Evolutionary conservation across 2,113 vertebrate genomes (phyloP).

Genomic region (Argyrosomus japonicus): DNA sequence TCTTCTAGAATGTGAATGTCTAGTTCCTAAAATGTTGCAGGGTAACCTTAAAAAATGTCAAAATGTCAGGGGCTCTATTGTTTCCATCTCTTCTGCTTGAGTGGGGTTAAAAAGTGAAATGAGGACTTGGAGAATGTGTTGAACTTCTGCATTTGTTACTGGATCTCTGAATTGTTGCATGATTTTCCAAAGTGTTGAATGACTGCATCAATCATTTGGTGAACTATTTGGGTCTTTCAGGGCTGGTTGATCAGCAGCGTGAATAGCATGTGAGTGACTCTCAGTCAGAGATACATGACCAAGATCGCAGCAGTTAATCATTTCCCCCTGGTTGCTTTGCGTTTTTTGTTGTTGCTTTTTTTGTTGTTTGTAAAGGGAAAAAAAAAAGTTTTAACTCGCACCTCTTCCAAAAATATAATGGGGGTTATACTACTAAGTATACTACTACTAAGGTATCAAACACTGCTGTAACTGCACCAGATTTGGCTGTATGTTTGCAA

Average conservation of each 20-base stretch:
- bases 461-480: background rate
- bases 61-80: background rate
- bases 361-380: background rate
- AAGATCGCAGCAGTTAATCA: conserved; percentile 54
- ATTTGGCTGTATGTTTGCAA: too few species aligned
- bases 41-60: background rate
- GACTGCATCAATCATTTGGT: background rate
- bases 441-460: background rate
- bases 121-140: background rate
- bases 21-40: background rate
- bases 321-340: conserved; percentile 28
- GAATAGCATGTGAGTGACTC: background rate
- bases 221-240: background rate
- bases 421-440: background rate
- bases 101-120: background rate
- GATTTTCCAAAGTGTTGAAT: background rate
- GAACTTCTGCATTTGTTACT: too few species aligned
- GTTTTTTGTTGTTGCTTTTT: background rate
- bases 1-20: background rate
- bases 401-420: conserved; percentile 7
- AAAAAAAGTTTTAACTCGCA: background rate
- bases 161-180: background rate
- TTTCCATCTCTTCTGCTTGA: background rate
- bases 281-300: conserved; percentile 8
- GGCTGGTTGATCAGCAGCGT: background rate